These are phyloP conservation scores for Oxystoma pomonae DNA, from an alignment of 2,888 invertebrate species.

Conservation along the genomic window DNA sequence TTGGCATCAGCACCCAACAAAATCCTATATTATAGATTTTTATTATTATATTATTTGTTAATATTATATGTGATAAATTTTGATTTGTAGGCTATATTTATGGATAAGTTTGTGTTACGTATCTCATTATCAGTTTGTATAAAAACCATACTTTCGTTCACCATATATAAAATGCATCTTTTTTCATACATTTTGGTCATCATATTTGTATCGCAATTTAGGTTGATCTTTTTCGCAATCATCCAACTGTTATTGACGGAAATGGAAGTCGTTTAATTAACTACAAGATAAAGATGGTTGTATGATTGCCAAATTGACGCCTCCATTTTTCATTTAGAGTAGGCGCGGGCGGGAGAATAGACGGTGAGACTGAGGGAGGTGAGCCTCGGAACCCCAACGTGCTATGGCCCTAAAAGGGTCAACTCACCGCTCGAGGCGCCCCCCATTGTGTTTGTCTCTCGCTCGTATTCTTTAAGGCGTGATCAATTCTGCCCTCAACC, in stretches of 20 bases:
- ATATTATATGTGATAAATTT: conserved; percentile 50
- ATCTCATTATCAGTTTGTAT: conserved; percentile 48
- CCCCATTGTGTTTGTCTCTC: conserved; percentile 41
- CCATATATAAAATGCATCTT: conserved; percentile 26
- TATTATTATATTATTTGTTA: conserved; percentile 41
- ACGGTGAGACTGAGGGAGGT: conserved; percentile 49
- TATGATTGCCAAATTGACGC: background rate
- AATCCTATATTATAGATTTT: conserved; percentile 48
- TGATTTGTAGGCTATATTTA: conserved; percentile 47
- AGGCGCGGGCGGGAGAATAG: conserved; percentile 39
- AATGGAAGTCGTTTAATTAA: too few relatives aligned
- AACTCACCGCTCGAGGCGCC: conserved; percentile 37
- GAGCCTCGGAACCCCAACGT: conserved; percentile 37
- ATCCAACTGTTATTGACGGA: background rate
- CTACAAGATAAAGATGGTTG: too few relatives aligned
- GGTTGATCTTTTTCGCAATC: background rate
- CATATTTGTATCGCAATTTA: conserved; percentile 33
- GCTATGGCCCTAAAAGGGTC: conserved; percentile 35
- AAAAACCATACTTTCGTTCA: conserved; percentile 32
- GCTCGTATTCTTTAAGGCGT: conserved; percentile 41
- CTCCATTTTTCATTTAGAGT: conserved; percentile 32
- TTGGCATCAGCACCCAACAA: conserved; percentile 45
- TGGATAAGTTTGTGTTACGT: conserved; percentile 46
- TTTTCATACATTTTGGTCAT: conserved; percentile 29
- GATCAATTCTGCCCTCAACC: conserved; percentile 44